Base-by-base conservation (phyloP, 2,113 vertebrate genomes). In the Hydrochoerus hydrochaeris region DNA sequence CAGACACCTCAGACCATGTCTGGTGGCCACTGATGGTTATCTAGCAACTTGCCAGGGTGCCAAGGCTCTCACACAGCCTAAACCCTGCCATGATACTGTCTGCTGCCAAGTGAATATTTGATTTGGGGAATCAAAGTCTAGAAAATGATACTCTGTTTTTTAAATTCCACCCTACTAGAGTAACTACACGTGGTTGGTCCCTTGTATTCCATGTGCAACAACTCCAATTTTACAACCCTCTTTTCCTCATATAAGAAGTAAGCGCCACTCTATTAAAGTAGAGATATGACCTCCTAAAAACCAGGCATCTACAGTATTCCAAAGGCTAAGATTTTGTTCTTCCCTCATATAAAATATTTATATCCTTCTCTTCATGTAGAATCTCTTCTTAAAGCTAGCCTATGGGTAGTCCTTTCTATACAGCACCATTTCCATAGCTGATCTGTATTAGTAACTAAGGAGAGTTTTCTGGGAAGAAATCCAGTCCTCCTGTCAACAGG, bases 51-150 rank as follows among this genome's bases (percentile, higher is more conserved):
- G 10, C 22, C 44, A 44, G 52, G 13, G 1, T 84, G 13, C 26
- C 11, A 7, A 1, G 10, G 13, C 20, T 46, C 22, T 46, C 0
- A 1, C 1, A 5, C 0, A 20, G 3, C 32, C 38, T 7, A 75
- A 52, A 83, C 16, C n/a, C 3, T n/a, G 63, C 12, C 4, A 1
- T 28, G 14, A 11, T 35, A 24, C 17, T 35, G 3, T 38, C 0
- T 84, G 1, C 5, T 24, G 46, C 54, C 57, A 16, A 38, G 14
- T 78, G 5, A 81, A 22, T 22, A 54, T 0, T 41, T 12, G 24
- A 2, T 0, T 44, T 88, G n/a, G 32, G 14, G 44, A 22, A 22
- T 17, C 46, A 46, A 75, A 91, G 2, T 3, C 46, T 60, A 41
- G 32, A 44, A 9, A 84, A 35, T 13, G 24, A 16, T 1, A 11